Evolutionary conservation across 2,797 vertebrate genomes (phyloP), one percentile per base, ranked within the genome.

Genomic region (Oryzias sinensis): DNA sequence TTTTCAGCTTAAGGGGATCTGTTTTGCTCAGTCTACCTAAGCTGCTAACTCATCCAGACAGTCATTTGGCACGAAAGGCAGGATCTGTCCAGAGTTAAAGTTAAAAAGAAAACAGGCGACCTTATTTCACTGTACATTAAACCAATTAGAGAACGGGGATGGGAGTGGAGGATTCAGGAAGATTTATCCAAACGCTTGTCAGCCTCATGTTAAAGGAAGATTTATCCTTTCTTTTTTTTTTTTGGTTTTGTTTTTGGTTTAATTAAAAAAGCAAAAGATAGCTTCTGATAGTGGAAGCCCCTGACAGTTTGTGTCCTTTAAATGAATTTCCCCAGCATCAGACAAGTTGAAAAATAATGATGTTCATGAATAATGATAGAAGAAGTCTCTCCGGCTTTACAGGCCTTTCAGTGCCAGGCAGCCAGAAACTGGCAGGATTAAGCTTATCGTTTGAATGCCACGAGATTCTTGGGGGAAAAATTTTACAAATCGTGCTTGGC

Each of bases 111-210:
- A 81, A 76, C 82, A 81, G 67, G 70, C 61, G 25, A 74, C 76
- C 70, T 64, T 72, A 79, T 85, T 87, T 86, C 81, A 89, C 85
- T 88, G 83, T 86, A 87, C 82, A 85, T 88, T 86, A 86, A 87
- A 76, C 81, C 86, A 87, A 88, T 82, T 86, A 87, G n/a, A 59
- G 51, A 61, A 51, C 3, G 5, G 43, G 33, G 54, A 42, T 18
- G 8, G 43, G 60, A 46, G 15, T 51, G 4, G 66, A 55, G 49
- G 27, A 17, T 56, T 24, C 14, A 5, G 53, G 70, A 62, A 60
- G 69, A 76, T 69, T 80, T 54, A 76, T 50, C 62, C 76, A 63
- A 85, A 77, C 49, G 56, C 74, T 80, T 65, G 71, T 82, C 83
- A 65, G 74, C 49, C 40, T 48, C 70, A 71, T 29, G 24, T 77